These are phyloP conservation scores for Nemotelus nigrinus DNA, from an alignment of 2,888 invertebrate genomes.

Conservation along the genomic window DNA sequence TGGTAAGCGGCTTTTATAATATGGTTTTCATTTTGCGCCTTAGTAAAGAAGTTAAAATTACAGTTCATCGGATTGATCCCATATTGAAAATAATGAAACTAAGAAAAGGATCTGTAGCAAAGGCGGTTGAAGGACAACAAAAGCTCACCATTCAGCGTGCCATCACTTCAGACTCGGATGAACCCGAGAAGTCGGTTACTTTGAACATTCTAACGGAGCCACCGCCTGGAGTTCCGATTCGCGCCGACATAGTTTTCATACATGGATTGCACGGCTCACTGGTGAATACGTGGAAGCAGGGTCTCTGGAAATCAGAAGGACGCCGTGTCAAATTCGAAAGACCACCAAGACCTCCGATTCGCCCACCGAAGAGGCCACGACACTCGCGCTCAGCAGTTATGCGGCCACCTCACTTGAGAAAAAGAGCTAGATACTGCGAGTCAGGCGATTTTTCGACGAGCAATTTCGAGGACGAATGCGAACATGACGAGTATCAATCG, in stretches of 20 bases:
- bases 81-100: slow-evolving; percentile 62
- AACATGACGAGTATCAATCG: not conserved
- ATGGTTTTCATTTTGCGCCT: not conserved
- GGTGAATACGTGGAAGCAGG: slow-evolving; percentile 85
- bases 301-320: slow-evolving; percentile 70
- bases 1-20: slow-evolving; percentile 56
- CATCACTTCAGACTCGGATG: slow-evolving; percentile 43
- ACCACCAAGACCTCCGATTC: slow-evolving; percentile 62
- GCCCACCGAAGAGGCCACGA: slow-evolving; percentile 61
- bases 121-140: not conserved
- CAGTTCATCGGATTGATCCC: slow-evolving; percentile 60
- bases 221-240: slow-evolving; percentile 59
- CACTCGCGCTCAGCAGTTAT: slow-evolving; percentile 59
- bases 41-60: slow-evolving; percentile 17
- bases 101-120: slow-evolving; percentile 54
- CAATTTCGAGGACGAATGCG: slow-evolving; percentile 41
- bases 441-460: not conserved
- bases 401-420: slow-evolving; percentile 57
- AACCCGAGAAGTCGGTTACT: slow-evolving; percentile 59
- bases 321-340: slow-evolving; percentile 62
- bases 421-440: slow-evolving; percentile 41
- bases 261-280: slow-evolving; percentile 79
- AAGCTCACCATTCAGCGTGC: not conserved
- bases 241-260: slow-evolving; percentile 81
- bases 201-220: slow-evolving; percentile 62